Conservation (phyloP, 2,888 invertebrate genomes). For the Epirrhoe alternata region DNA sequence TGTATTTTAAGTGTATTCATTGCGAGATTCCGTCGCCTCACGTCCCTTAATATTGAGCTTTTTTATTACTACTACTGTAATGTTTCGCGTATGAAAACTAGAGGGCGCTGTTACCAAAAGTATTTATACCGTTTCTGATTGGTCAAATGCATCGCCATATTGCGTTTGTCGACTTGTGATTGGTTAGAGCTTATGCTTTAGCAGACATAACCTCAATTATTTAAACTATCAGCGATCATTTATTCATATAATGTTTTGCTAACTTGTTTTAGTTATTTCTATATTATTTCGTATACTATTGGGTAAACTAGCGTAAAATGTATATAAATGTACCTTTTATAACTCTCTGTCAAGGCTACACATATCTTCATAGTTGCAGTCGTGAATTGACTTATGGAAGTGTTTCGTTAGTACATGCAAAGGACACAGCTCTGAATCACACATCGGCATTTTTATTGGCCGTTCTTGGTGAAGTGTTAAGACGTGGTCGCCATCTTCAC, state of each 20-base stretch:
- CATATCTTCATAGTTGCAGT: slow-evolving; percentile 88
- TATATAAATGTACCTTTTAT: background rate
- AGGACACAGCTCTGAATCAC: slow-evolving; percentile 88
- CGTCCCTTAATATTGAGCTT: no score
- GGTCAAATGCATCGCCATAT: background rate
- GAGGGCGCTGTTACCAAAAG: background rate
- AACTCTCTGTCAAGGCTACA: slow-evolving; percentile 71
- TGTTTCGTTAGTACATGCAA: slow-evolving; percentile 82
- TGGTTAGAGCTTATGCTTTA: background rate
- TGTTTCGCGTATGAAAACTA: background rate
- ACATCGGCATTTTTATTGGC: slow-evolving; percentile 88
- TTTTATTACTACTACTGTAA: background rate
- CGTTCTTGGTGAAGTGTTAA: slow-evolving; percentile 91
- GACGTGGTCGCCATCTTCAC: slow-evolving; percentile 82
- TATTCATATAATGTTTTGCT: no score
- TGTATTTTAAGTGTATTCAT: background rate
- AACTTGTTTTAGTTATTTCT: no score
- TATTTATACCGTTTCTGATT: background rate
- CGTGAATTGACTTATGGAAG: slow-evolving; percentile 85
- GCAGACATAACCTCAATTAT: no score
- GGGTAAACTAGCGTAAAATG: background rate
- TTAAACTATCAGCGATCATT: background rate
- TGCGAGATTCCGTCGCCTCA: background rate
- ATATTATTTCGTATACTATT: no score
- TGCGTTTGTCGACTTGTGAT: background rate